A percentile compares a stretch with the other conserved stretches of the same genome.
These are phyloP conservation scores for Lutraria rhynchaena DNA, from an alignment of 1,140 invertebrate species.

Conservation along the genomic window DNA sequence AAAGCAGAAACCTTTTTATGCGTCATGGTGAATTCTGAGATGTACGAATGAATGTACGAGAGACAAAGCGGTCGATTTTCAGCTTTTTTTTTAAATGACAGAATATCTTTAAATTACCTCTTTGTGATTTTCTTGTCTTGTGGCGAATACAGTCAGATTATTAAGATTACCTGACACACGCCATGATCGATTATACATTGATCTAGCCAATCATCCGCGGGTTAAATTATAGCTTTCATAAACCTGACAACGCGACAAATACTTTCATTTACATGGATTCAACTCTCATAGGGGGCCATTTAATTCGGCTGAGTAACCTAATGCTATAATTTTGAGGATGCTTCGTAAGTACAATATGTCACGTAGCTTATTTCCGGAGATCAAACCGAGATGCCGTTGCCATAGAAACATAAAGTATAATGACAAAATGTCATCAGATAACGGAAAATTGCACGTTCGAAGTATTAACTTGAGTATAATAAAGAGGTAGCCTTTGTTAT, in stretches of 20 bases:
- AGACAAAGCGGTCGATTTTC: no score
- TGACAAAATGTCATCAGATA: no score
- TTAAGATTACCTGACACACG: neutral
- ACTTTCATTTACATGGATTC: conserved; percentile 41
- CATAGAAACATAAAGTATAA: neutral
- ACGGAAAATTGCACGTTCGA: no score
- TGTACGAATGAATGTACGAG: no score
- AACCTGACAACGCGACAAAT: conserved; percentile 27
- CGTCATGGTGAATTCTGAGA: no score
- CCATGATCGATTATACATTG: conserved; percentile 1
- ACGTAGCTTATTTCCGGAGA: conserved; percentile 50
- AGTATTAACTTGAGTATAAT: no score
- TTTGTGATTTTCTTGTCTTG: no score
- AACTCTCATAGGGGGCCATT: conserved; percentile 29
- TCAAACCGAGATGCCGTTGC: conserved; percentile 13
- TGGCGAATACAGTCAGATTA: no score
- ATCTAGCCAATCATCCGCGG: conserved; percentile 7
- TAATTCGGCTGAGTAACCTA: conserved; percentile 37
- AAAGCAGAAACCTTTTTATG: no score
- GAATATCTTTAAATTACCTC: no score
- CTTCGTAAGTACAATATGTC: conserved; percentile 37
- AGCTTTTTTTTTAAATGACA: no score
- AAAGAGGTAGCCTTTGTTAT: no score
- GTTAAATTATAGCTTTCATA: conserved; percentile 29
- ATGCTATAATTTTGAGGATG: conserved; percentile 47